A percentile compares a stretch with the other conserved stretches of the same genome.
phyloP scores from a whole-genome alignment of 2,888 invertebrate species.

The Lasioglossum villosulum region DNA sequence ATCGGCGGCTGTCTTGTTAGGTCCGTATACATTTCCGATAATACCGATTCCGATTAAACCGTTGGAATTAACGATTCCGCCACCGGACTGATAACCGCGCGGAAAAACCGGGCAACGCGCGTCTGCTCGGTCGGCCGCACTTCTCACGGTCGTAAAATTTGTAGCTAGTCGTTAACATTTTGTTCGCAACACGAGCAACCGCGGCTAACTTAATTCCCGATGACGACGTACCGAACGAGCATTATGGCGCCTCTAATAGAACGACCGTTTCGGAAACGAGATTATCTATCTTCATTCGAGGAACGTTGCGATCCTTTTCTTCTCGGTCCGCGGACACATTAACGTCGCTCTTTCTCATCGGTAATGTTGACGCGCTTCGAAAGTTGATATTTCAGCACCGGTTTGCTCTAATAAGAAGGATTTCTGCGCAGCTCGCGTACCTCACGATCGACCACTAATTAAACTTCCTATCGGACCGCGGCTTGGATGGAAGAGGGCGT shows the following conservation, averaged over 20 bases:
- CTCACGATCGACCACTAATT: background rate
- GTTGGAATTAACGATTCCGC: slow-evolving; percentile 46
- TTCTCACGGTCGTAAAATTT: slow-evolving; percentile 17
- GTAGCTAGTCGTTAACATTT: slow-evolving; percentile 14
- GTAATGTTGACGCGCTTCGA: background rate
- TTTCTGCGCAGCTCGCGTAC: background rate
- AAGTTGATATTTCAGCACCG: background rate
- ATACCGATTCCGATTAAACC: slow-evolving; percentile 64
- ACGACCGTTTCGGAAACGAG: background rate
- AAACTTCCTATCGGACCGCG: slow-evolving; percentile 1
- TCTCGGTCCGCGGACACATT: background rate
- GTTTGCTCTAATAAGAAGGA: background rate
- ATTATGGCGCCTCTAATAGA: slow-evolving; percentile 18
- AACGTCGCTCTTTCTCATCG: background rate
- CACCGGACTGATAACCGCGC: slow-evolving; percentile 31
- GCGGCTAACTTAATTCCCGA: slow-evolving; percentile 7
- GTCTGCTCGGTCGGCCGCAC: background rate
- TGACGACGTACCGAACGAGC: slow-evolving; percentile 14
- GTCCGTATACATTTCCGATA: slow-evolving; percentile 60
- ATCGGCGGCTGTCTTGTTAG: slow-evolving; percentile 57
- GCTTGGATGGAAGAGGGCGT: background rate
- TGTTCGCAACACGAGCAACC: slow-evolving; percentile 7
- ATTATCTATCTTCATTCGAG: slow-evolving; percentile 9
- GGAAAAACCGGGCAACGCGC: slow-evolving; percentile 17
- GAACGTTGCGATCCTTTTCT: background rate